phyloP scores from a whole-genome alignment of 1,140 invertebrate genomes.

The Zaprionus ghesquierei region DNA sequence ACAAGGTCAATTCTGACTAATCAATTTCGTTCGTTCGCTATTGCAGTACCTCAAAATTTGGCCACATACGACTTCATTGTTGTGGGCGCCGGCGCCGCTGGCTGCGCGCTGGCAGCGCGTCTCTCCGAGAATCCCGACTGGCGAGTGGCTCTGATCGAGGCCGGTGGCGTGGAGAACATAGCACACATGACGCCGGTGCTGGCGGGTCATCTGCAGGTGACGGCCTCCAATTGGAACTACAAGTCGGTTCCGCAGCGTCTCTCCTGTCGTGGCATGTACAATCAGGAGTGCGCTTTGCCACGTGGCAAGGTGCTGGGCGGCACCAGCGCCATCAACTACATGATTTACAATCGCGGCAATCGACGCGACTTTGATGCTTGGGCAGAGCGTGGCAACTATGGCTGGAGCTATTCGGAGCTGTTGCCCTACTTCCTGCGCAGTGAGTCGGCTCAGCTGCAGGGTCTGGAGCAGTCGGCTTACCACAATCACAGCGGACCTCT shows the following conservation, averaged over 20 bases:
- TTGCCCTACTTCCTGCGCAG: constrained; percentile 87
- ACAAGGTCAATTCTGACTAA: not conserved
- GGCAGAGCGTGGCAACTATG: constrained; percentile 87
- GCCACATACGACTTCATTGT: constrained; percentile 91
- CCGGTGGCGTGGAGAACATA: constrained; percentile 88
- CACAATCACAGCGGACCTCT: constrained; percentile 85
- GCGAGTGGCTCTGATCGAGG: constrained; percentile 85
- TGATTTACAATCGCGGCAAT: constrained; percentile 95
- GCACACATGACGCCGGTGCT: constrained; percentile 87
- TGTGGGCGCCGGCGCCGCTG: constrained; percentile 93
- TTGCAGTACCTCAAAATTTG: constrained; percentile 52
- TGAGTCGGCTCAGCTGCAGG: constrained; percentile 84
- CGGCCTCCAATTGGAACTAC: constrained; percentile 88
- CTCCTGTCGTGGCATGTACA: constrained; percentile 84
- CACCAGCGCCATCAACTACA: constrained; percentile 91
- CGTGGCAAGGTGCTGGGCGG: constrained; percentile 88
- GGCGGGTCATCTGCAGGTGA: constrained; percentile 84
- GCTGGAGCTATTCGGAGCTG: constrained; percentile 89
- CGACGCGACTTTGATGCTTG: constrained; percentile 90
- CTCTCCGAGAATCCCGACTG: constrained; percentile 84
- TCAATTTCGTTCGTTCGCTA: not conserved
- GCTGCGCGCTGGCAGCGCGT: constrained; percentile 92
- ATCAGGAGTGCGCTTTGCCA: constrained; percentile 84
- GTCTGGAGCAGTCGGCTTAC: constrained; percentile 83
- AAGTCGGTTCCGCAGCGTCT: constrained; percentile 86